Percentiles rank a stretch among this genome's conserved stretches.
phyloP scores from a whole-genome alignment of 2,113 vertebrate species.

The Bungarus multicinctus region DNA sequence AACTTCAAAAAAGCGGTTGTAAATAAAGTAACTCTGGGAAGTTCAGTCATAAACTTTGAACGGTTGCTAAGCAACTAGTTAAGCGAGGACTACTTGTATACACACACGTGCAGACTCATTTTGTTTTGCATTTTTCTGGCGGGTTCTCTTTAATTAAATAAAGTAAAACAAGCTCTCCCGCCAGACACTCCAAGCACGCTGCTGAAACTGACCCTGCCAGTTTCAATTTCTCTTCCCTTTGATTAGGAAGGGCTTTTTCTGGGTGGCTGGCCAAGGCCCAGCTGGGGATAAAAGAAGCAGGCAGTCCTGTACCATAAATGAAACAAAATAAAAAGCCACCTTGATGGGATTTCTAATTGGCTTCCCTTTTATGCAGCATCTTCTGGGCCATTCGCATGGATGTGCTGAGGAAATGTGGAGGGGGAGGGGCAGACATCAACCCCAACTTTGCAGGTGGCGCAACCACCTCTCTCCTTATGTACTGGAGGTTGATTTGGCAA shows the following conservation, averaged over 20 bases:
- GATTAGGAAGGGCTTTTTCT: not conserved
- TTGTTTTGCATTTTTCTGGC: not conserved
- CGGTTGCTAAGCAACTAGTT: not conserved
- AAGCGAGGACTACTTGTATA: not conserved
- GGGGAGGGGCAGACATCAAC: slow-evolving; percentile 61
- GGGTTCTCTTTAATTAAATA: not conserved
- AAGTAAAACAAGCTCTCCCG: not conserved
- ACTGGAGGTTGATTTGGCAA: slow-evolving; percentile 59
- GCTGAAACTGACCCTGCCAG: not conserved
- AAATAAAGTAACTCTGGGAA: not conserved
- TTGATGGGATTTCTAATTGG: slow-evolving; percentile 46
- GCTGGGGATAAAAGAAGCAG: not conserved
- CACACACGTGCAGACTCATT: not conserved
- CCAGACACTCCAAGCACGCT: not conserved
- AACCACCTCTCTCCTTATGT: slow-evolving; percentile 66
- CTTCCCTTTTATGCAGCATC: slow-evolving; percentile 59
- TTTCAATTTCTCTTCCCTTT: not conserved
- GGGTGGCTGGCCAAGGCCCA: not conserved
- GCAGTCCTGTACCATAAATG: not conserved
- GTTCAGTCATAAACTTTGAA: not conserved
- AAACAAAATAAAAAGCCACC: not conserved
- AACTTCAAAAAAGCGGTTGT: not conserved
- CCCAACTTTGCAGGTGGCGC: slow-evolving; percentile 65
- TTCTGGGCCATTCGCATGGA: slow-evolving; percentile 66
- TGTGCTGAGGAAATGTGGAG: slow-evolving; percentile 30